Evolutionary conservation across 1,140 invertebrate species (phyloP).

Genomic region (Lordiphosa clarofinis): DNA sequence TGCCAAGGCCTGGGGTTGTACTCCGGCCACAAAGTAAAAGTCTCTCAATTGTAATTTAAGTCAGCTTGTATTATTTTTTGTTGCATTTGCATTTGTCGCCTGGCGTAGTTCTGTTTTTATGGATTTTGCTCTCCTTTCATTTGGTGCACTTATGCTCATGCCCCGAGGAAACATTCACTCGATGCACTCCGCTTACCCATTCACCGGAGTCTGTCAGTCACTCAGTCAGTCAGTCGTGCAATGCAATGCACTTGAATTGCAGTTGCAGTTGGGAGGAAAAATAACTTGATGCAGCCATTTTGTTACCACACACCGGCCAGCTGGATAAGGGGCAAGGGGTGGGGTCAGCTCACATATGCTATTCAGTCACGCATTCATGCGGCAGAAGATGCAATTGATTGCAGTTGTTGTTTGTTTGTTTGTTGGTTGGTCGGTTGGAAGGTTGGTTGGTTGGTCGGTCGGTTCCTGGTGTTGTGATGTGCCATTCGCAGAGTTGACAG

Average conservation of each 20-base stretch:
- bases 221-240: conserved; percentile 41
- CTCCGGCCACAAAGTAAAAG: conserved; percentile 60
- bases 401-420: conserved; percentile 56
- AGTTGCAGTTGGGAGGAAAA: conserved; percentile 41
- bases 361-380: conserved; percentile 63
- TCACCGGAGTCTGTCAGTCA: background rate
- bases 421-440: conserved; percentile 13
- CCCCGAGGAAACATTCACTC: conserved; percentile 1
- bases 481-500: conserved; percentile 1
- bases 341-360: conserved; percentile 7
- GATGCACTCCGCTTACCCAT: conserved; percentile 22
- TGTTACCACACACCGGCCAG: conserved; percentile 44
- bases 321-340: conserved; percentile 9
- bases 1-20: conserved; percentile 46
- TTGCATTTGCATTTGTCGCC: conserved; percentile 50
- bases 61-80: background rate
- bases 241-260: conserved; percentile 49
- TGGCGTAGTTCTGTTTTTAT: conserved; percentile 29
- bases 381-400: conserved; percentile 74
- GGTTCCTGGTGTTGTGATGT: conserved; percentile 8
- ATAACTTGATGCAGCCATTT: conserved; percentile 56
- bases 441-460: conserved; percentile 20
- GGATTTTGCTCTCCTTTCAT: conserved; percentile 31
- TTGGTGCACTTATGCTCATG: conserved; percentile 21
- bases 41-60: conserved; percentile 16